Conservation (phyloP, 2,797 vertebrate species). For the Mastacembelus armatus region DNA sequence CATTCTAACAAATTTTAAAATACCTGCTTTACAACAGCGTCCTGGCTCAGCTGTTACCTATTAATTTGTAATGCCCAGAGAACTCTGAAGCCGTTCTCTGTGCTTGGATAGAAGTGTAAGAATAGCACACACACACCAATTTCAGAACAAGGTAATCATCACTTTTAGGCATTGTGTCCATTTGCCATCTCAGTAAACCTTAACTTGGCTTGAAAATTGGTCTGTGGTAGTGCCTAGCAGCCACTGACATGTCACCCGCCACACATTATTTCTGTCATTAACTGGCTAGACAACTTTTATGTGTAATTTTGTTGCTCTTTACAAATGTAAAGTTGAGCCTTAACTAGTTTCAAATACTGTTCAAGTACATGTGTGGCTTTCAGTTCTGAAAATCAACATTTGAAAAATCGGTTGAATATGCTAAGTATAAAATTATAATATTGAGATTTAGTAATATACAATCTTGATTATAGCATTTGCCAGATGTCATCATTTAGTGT, state of each 20-base stretch:
- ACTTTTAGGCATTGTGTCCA: slow-evolving; percentile 54
- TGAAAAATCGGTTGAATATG: no score
- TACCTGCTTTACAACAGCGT: slow-evolving; percentile 30
- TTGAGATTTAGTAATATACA: no score
- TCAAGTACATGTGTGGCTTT: background rate
- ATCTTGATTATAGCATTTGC: no score
- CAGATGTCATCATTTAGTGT: no score
- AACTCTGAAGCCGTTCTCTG: slow-evolving; percentile 53
- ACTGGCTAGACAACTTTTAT: slow-evolving; percentile 1
- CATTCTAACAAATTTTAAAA: slow-evolving; percentile 39
- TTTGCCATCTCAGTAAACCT: slow-evolving; percentile 59
- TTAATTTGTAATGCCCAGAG: slow-evolving; percentile 58
- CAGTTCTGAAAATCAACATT: no score
- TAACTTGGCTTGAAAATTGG: slow-evolving; percentile 45
- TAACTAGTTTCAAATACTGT: slow-evolving; percentile 2
- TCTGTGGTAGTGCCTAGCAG: slow-evolving; percentile 30
- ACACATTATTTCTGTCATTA: slow-evolving; percentile 16
- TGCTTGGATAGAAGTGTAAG: slow-evolving; percentile 46
- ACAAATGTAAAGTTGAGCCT: slow-evolving; percentile 1
- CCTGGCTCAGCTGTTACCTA: slow-evolving; percentile 38
- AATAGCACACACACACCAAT: slow-evolving; percentile 30
- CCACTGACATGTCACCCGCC: slow-evolving; percentile 29
- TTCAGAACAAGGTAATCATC: slow-evolving; percentile 48
- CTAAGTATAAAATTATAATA: no score
- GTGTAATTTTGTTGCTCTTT: background rate